Percentiles rank a stretch among this genome's conserved stretches.
Conservation (phyloP, 2,797 vertebrate species). For the Parauchenoglanis punctatus region DNA sequence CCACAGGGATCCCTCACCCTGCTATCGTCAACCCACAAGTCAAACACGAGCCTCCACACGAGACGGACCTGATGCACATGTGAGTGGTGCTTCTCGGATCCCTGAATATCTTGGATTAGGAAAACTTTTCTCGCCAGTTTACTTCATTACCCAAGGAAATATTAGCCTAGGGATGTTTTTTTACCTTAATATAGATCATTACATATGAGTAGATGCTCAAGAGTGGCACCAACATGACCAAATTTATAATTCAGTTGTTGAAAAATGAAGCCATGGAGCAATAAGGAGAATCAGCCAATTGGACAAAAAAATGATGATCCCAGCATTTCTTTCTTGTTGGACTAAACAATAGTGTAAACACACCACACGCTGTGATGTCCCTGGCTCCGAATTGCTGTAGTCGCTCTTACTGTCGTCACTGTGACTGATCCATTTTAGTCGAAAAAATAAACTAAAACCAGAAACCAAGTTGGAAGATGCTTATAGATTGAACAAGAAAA, state of each 20-base stretch:
- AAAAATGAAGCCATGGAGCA: neutral
- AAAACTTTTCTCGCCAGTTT: neutral
- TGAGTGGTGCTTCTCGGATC: conserved; percentile 73
- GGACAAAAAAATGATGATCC: neutral
- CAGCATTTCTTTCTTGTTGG: neutral
- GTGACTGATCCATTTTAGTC: neutral
- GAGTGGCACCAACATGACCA: neutral
- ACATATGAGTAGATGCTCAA: neutral
- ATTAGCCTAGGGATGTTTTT: neutral
- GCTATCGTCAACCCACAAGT: conserved; percentile 99
- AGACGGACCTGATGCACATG: conserved; percentile 97
- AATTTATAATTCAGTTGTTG: neutral
- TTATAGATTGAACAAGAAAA: neutral
- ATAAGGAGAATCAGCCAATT: neutral
- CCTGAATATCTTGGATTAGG: neutral
- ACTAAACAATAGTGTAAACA: neutral
- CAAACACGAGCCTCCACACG: conserved; percentile 95
- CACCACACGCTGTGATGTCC: neutral
- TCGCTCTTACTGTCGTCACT: neutral
- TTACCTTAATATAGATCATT: neutral
- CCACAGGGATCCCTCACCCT: conserved; percentile 98
- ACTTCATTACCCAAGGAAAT: neutral
- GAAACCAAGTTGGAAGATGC: neutral
- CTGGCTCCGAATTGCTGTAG: neutral
- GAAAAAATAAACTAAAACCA: neutral